Evolutionary conservation across 2,888 invertebrate genomes (phyloP).

Genomic region (Apotomis capreana): DNA sequence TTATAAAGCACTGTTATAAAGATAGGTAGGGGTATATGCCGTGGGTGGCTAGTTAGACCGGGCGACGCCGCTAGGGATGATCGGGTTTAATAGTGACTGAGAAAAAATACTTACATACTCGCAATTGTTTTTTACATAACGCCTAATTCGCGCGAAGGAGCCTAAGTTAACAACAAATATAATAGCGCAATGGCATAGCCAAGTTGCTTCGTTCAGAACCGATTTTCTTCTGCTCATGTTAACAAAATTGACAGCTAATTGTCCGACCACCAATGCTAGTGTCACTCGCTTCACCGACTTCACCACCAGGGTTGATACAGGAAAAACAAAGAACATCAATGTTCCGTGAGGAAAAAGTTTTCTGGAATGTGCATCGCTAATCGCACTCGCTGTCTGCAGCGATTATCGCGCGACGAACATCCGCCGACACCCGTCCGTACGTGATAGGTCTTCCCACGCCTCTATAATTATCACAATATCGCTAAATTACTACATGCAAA

Average conservation of each 20-base stretch:
- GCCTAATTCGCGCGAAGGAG: too few species aligned
- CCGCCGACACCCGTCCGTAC: slow-evolving; percentile 19
- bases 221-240: not conserved
- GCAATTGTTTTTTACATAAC: too few species aligned
- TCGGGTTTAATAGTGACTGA: too few species aligned
- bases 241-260: not conserved
- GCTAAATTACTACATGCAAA: slow-evolving; percentile 13
- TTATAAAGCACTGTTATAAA: too few species aligned
- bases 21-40: too few species aligned
- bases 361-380: not conserved
- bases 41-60: not conserved
- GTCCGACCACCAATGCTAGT: not conserved
- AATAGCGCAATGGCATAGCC: too few species aligned
- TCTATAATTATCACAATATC: slow-evolving; percentile 26
- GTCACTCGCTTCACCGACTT: not conserved
- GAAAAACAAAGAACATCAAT: not conserved
- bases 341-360: not conserved
- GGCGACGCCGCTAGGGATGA: not conserved
- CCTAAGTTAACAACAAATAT: too few species aligned
- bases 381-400: slow-evolving; percentile 21
- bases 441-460: slow-evolving; percentile 34
- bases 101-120: too few species aligned
- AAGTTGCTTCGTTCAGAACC: too few species aligned
- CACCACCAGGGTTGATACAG: not conserved
- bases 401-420: slow-evolving; percentile 30